Evolutionary conservation across 35 echinoderm and acorn worm genomes (phyloP).

Genomic region (Eucidaris tribuloides): DNA sequence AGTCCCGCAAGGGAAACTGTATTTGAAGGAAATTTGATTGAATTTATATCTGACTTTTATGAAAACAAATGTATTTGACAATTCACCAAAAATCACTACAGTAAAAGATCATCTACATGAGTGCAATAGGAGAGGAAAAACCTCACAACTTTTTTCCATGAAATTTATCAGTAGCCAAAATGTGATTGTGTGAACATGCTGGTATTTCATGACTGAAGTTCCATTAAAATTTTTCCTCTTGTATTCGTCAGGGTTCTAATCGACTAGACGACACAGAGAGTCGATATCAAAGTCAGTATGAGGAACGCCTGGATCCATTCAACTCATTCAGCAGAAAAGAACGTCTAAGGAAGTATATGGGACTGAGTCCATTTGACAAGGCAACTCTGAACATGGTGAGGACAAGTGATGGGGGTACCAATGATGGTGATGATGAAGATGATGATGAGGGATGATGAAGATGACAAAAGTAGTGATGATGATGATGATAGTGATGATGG

Average conservation of each 20-base stretch:
- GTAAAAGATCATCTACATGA: no score
- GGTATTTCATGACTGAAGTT: no score
- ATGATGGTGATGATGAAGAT: neutral
- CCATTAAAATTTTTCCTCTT: no score
- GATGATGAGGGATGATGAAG: neutral
- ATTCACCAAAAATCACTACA: no score
- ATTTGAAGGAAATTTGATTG: no score
- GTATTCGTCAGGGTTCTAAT: slow-evolving; percentile 57
- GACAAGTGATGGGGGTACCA: neutral
- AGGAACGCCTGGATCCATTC: slow-evolving; percentile 90
- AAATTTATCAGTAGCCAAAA: no score
- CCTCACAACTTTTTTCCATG: no score
- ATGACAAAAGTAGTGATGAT: neutral
- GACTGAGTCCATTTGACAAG: slow-evolving; percentile 97
- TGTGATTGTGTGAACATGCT: no score
- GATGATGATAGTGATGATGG: neutral
- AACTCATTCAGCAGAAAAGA: slow-evolving; percentile 96
- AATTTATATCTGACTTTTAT: no score
- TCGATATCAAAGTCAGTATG: slow-evolving; percentile 94
- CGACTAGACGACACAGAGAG: slow-evolving; percentile 83
- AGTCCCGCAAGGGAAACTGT: no score
- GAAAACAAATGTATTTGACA: no score
- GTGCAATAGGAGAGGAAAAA: no score
- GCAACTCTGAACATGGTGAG: slow-evolving; percentile 93
- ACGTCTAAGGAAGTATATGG: slow-evolving; percentile 91